Conservation (phyloP, 2,888 invertebrate species). For the Ornithoptera priamus region DNA sequence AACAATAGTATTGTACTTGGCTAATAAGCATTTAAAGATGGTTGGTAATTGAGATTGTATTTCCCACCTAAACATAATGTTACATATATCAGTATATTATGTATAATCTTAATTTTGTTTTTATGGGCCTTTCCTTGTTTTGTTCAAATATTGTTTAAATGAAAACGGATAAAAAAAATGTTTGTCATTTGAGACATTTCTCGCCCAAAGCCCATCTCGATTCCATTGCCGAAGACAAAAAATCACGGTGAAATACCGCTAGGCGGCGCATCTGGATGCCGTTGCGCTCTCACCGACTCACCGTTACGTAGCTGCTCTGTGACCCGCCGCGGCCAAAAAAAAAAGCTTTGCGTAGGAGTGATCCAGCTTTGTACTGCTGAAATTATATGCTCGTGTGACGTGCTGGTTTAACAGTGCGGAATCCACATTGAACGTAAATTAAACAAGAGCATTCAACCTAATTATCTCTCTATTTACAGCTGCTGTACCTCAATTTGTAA, state of each 20-base stretch:
- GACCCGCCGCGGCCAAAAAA: constrained; percentile 57
- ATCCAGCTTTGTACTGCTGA: constrained; percentile 54
- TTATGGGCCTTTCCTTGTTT: neutral
- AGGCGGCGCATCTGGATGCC: constrained; percentile 72
- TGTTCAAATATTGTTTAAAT: constrained; percentile 2
- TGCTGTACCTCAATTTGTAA: neutral
- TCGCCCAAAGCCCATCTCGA: constrained; percentile 24
- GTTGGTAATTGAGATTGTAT: no score
- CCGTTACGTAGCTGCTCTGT: constrained; percentile 60
- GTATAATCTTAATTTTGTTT: no score
- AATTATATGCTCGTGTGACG: constrained; percentile 57
- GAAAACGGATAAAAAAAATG: constrained; percentile 8
- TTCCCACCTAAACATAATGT: no score
- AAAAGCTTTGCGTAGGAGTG: constrained; percentile 51
- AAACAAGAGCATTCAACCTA: constrained; percentile 32
- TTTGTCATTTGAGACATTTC: constrained; percentile 23
- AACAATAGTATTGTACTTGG: no score
- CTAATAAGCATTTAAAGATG: no score
- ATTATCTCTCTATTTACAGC: neutral
- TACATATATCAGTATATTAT: no score
- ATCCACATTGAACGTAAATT: constrained; percentile 36
- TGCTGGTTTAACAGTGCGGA: constrained; percentile 53
- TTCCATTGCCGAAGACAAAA: constrained; percentile 48
- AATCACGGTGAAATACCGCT: constrained; percentile 69
- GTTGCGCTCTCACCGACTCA: constrained; percentile 71